Percentiles rank a stretch among this genome's conserved stretches.
phyloP scores from a whole-genome alignment of 2,797 vertebrate species.

The Cottoperca gobio region DNA sequence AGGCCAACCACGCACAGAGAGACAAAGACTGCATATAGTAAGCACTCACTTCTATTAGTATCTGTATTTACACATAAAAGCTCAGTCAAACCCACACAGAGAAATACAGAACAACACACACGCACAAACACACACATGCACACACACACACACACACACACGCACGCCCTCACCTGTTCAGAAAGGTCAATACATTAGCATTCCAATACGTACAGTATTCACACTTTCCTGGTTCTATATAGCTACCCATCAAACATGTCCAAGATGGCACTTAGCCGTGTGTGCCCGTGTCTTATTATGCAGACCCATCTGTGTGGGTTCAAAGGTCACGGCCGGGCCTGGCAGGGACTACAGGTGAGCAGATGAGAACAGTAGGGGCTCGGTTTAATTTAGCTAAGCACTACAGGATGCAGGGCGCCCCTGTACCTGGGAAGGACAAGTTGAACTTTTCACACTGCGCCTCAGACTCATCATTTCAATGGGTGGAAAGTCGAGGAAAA shows the following conservation, averaged over 20 bases:
- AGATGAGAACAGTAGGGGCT: slow-evolving; percentile 90
- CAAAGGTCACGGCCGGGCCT: slow-evolving; percentile 83
- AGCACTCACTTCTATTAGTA: slow-evolving; percentile 46
- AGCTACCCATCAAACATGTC: slow-evolving; percentile 75
- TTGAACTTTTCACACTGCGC: slow-evolving; percentile 82
- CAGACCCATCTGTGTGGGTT: slow-evolving; percentile 88
- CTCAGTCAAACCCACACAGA: slow-evolving; percentile 58
- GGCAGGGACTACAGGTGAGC: slow-evolving; percentile 83
- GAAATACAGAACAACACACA: slow-evolving; percentile 59
- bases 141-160: slow-evolving; percentile 57
- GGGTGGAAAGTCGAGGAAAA: slow-evolving; percentile 62
- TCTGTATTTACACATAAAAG: slow-evolving; percentile 73
- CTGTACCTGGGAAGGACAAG: slow-evolving; percentile 78
- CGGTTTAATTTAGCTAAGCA: slow-evolving; percentile 88
- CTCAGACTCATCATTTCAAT: slow-evolving; percentile 63
- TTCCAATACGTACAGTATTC: slow-evolving; percentile 52
- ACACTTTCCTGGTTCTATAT: slow-evolving; percentile 49
- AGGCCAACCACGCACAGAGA: slow-evolving; percentile 62
- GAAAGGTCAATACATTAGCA: slow-evolving; percentile 74
- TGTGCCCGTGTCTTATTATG: slow-evolving; percentile 80
- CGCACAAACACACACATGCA: slow-evolving; percentile 45
- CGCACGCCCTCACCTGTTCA: slow-evolving; percentile 58
- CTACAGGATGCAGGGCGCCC: slow-evolving; percentile 72
- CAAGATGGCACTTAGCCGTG: slow-evolving; percentile 74
- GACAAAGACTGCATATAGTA: slow-evolving; percentile 61